These are phyloP conservation scores for Coilia nasus DNA, from an alignment of 2,797 vertebrate species.

Conservation along the genomic window DNA sequence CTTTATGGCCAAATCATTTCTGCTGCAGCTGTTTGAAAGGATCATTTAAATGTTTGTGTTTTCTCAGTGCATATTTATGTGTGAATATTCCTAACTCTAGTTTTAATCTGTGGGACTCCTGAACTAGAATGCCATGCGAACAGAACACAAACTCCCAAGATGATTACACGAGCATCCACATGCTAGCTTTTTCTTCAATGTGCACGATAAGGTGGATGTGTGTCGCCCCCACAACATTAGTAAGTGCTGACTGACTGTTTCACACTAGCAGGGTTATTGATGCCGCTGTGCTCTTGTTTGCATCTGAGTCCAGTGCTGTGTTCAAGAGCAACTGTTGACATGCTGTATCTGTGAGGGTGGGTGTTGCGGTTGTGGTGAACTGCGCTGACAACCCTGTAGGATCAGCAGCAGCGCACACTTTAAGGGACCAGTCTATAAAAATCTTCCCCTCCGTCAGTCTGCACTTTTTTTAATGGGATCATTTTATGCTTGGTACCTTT, in stretches of 20 bases:
- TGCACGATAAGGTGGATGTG: background rate
- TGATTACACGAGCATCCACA: no score
- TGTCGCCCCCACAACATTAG: background rate
- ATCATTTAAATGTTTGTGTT: background rate
- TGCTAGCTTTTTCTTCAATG: background rate
- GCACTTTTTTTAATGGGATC: background rate
- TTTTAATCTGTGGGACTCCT: no score
- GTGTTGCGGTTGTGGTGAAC: background rate
- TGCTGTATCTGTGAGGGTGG: background rate
- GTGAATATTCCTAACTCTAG: no score
- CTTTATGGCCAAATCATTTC: background rate
- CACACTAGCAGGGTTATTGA: background rate
- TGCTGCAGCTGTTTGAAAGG: background rate
- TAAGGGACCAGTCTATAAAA: background rate
- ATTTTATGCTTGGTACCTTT: background rate
- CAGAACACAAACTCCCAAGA: no score
- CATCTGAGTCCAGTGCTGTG: background rate
- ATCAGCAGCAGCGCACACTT: background rate
- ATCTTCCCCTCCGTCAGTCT: background rate
- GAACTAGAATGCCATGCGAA: no score
- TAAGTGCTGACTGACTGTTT: slow-evolving; percentile 7
- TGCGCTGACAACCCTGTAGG: background rate
- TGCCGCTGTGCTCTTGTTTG: background rate
- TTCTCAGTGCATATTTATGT: background rate
- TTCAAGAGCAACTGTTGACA: background rate